Conservation (phyloP, 2,888 invertebrate species). For the Sepioteuthis lessoniana region DNA sequence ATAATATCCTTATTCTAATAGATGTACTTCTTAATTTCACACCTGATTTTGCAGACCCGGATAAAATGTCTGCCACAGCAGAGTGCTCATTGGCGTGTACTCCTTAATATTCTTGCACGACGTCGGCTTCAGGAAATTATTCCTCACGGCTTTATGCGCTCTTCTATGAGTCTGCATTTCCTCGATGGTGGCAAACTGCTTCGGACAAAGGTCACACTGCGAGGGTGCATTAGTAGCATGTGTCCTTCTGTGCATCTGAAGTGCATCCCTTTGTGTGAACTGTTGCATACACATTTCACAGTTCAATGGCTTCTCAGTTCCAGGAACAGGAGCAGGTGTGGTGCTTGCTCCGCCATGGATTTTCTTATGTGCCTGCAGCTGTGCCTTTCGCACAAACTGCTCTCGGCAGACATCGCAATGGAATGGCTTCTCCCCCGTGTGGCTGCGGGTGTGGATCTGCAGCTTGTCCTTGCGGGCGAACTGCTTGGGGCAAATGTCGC, state of each 20-base stretch:
- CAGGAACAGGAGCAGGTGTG: neutral
- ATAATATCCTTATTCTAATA: neutral
- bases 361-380: constrained; percentile 46
- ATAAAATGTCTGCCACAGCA: constrained; percentile 45
- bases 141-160: constrained; percentile 43
- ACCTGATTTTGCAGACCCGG: constrained; percentile 42
- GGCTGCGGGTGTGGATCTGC: constrained; percentile 39
- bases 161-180: constrained; percentile 45
- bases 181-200: constrained; percentile 47
- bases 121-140: constrained; percentile 45
- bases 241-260: constrained; percentile 37
- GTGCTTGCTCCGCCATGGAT: neutral
- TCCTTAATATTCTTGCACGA: constrained; percentile 45
- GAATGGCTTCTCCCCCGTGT: constrained; percentile 42
- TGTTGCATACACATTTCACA: constrained; percentile 47
- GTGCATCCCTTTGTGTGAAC: constrained; percentile 36
- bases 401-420: constrained; percentile 43
- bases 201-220: constrained; percentile 45
- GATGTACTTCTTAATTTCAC: neutral
- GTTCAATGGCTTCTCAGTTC: constrained; percentile 26
- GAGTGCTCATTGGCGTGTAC: constrained; percentile 47
- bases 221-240: constrained; percentile 34
- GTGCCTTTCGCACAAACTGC: constrained; percentile 39
- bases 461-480: constrained; percentile 46
- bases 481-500: constrained; percentile 42